Evolutionary conservation across 1,140 invertebrate genomes (phyloP).

Genomic region (Drosophila subobscura): DNA sequence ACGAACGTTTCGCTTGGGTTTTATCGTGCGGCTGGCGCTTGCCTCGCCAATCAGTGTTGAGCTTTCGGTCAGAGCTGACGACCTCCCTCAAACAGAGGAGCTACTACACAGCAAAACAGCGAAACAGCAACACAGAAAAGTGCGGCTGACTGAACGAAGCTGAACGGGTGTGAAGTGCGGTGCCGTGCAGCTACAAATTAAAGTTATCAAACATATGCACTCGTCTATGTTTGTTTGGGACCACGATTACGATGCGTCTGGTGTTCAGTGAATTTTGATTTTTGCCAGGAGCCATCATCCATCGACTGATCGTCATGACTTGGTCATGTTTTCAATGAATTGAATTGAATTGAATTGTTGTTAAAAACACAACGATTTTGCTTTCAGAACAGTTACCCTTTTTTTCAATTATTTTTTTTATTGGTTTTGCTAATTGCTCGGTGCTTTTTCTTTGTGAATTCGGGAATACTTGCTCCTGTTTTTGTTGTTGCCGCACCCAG

Average conservation of each 20-base stretch:
- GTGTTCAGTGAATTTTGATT: too few relatives aligned
- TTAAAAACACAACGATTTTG: conserved; percentile 1
- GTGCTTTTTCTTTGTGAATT: conserved; percentile 21
- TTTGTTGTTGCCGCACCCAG: conserved; percentile 13
- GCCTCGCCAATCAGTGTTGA: conserved; percentile 65
- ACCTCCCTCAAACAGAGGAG: conserved; percentile 4
- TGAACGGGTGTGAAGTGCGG: conserved; percentile 4
- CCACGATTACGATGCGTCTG: too few relatives aligned
- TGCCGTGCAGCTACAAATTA: too few relatives aligned
- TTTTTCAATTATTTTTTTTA: conserved; percentile 2
- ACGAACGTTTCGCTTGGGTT: conserved; percentile 33
- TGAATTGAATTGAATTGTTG: conserved; percentile 7
- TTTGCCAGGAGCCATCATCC: too few relatives aligned
- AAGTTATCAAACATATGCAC: too few relatives aligned
- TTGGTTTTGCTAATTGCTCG: conserved; percentile 22
- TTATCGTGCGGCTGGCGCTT: conserved; percentile 34
- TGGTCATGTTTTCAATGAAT: conserved; percentile 7
- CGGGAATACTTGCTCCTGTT: conserved; percentile 3
- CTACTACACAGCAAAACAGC: background rate
- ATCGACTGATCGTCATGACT: background rate
- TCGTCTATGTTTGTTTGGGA: too few relatives aligned
- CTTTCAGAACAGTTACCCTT: too few relatives aligned
- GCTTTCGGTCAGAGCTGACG: conserved; percentile 74
- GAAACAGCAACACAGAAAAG: conserved; percentile 13
- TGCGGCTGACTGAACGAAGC: background rate